Evolutionary conservation across 2,888 invertebrate genomes (phyloP).

Genomic region (Myopa tessellatipennis): DNA sequence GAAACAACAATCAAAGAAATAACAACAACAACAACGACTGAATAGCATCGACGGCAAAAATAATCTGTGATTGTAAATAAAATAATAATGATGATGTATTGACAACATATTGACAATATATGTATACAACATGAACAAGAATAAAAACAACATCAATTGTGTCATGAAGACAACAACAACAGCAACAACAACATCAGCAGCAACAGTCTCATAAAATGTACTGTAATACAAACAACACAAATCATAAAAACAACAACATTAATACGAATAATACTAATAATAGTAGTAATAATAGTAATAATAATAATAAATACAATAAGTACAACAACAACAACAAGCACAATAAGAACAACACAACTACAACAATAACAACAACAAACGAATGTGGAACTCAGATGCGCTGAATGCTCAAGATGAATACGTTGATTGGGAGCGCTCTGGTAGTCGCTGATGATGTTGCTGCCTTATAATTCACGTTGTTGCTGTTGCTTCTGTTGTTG

Average conservation of each 20-base stretch:
- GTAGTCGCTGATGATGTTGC: background rate
- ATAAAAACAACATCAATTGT: conserved; percentile 11
- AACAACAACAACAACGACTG: background rate
- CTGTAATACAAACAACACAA: conserved; percentile 3
- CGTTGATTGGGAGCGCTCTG: conserved; percentile 18
- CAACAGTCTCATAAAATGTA: background rate
- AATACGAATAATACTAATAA: background rate
- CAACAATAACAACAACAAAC: background rate
- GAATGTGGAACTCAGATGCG: conserved; percentile 34
- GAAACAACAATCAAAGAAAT: background rate
- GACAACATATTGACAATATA: conserved; percentile 13
- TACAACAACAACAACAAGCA: background rate
- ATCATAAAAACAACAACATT: background rate
- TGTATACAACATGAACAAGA: background rate
- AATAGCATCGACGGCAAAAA: conserved; percentile 9
- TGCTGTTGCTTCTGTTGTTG: conserved; percentile 22
- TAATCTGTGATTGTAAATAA: conserved; percentile 12
- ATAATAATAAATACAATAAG: background rate
- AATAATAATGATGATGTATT: conserved; percentile 37
- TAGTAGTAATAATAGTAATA: background rate
- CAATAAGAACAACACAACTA: conserved; percentile 5
- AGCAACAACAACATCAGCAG: background rate
- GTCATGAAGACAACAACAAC: background rate
- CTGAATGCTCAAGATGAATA: conserved; percentile 31
- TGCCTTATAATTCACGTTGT: conserved; percentile 1